A percentile compares a stretch with the other conserved stretches of the same genome.
Evolutionary conservation across 2,888 invertebrate genomes (phyloP).

Genomic region (Minunthozetes semirufus): DNA sequence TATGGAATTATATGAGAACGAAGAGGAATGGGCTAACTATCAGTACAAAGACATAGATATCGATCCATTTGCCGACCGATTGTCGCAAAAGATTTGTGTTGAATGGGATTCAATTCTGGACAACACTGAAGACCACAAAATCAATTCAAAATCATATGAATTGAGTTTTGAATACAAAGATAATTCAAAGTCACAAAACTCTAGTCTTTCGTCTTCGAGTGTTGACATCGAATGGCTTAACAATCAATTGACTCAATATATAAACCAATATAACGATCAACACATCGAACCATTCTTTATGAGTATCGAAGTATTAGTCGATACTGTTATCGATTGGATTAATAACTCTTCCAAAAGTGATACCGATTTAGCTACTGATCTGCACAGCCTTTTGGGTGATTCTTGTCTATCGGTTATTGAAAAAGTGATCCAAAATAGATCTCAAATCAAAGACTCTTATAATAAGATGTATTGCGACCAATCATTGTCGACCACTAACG

Average conservation of each 20-base stretch:
- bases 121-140: not conserved
- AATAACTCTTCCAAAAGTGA: not conserved
- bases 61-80: not conserved
- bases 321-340: conserved; percentile 11
- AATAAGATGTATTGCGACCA: not conserved
- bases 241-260: not conserved
- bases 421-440: not conserved
- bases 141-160: not conserved
- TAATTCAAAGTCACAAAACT: conserved; percentile 18
- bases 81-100: not conserved
- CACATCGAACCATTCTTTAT: conserved; percentile 27
- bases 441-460: conserved; percentile 1
- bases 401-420: not conserved
- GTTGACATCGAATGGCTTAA: conserved; percentile 13
- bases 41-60: conserved; percentile 2
- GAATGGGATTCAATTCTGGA: conserved; percentile 17
- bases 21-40: conserved; percentile 12
- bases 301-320: conserved; percentile 18
- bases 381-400: conserved; percentile 24
- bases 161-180: conserved; percentile 17
- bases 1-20: not conserved
- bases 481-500: not conserved
- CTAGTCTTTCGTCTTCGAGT: conserved; percentile 2
- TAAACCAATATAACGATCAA: not conserved
- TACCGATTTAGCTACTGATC: not conserved